These are phyloP conservation scores for Oryzias curvinotus DNA, from an alignment of 2,113 vertebrate genomes.

Conservation along the genomic window DNA sequence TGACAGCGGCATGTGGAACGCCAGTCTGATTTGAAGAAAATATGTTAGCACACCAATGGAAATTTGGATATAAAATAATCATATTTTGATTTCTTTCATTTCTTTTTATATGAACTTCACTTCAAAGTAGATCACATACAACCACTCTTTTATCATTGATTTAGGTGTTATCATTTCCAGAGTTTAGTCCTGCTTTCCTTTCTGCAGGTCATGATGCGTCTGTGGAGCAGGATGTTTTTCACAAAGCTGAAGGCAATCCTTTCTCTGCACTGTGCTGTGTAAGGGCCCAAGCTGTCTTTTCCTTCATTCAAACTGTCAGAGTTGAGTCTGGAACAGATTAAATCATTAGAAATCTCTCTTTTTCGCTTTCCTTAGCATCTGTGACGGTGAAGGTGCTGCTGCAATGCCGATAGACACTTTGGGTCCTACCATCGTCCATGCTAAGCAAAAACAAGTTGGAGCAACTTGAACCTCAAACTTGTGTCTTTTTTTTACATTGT, in stretches of 20 bases:
- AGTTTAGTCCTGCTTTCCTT: background rate
- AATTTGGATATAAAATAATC: too few species aligned
- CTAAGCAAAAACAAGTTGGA: slow-evolving; percentile 91
- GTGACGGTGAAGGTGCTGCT: slow-evolving; percentile 95
- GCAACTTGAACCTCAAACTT: background rate
- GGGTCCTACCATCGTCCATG: slow-evolving; percentile 89
- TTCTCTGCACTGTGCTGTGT: slow-evolving; percentile 99
- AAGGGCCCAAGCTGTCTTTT: slow-evolving; percentile 69
- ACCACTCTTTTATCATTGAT: background rate
- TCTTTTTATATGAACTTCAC: too few species aligned
- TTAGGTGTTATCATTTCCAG: background rate
- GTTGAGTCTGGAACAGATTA: background rate
- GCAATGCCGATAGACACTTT: slow-evolving; percentile 96
- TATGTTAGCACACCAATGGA: too few species aligned
- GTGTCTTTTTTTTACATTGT: background rate
- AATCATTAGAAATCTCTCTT: slow-evolving; percentile 7
- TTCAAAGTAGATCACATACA: background rate
- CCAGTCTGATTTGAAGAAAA: slow-evolving; percentile 54
- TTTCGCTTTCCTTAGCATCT: slow-evolving; percentile 81
- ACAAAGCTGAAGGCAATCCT: slow-evolving; percentile 92
- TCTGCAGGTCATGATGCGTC: slow-evolving; percentile 92
- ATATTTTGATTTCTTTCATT: too few species aligned
- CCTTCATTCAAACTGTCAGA: background rate
- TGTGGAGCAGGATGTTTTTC: slow-evolving; percentile 95
- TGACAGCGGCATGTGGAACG: slow-evolving; percentile 94